These are phyloP conservation scores for Hoplodrina blanda DNA, from an alignment of 2,888 invertebrate species.

Conservation along the genomic window DNA sequence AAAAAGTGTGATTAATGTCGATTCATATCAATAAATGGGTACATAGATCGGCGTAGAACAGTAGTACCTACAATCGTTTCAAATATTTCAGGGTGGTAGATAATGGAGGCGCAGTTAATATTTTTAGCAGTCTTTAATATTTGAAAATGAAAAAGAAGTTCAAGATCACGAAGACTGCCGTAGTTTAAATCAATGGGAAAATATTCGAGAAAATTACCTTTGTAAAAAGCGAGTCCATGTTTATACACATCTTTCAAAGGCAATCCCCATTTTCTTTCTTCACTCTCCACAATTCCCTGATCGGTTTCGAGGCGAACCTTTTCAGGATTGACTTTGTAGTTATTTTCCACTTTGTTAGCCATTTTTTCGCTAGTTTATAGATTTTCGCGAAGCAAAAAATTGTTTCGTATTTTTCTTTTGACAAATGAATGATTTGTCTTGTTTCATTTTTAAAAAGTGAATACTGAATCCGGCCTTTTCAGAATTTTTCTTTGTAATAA, in stretches of 20 bases:
- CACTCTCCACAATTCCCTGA: constrained; percentile 87
- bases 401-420: constrained; percentile 54
- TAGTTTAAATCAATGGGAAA: not conserved
- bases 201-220: constrained; percentile 92
- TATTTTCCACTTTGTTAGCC: constrained; percentile 77
- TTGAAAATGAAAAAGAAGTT: constrained; percentile 12
- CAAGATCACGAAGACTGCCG: not conserved
- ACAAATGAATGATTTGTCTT: constrained; percentile 31
- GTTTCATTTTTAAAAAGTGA: constrained; percentile 31
- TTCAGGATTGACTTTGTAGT: constrained; percentile 80
- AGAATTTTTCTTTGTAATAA: not conserved
- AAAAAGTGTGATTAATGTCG: constrained; percentile 25
- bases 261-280: constrained; percentile 92
- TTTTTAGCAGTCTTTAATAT: constrained; percentile 11
- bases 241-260: constrained; percentile 96
- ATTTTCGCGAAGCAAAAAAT: constrained; percentile 53
- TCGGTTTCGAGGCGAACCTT: constrained; percentile 87
- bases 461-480: constrained; percentile 41
- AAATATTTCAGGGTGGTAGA: constrained; percentile 21
- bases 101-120: not conserved
- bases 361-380: constrained; percentile 66
- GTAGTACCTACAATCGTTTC: constrained; percentile 12
- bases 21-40: constrained; percentile 31
- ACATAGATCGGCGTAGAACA: constrained; percentile 20
- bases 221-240: constrained; percentile 97